phyloP scores from a whole-genome alignment of 2,113 vertebrate species.

The Archocentrus centrarchus region DNA sequence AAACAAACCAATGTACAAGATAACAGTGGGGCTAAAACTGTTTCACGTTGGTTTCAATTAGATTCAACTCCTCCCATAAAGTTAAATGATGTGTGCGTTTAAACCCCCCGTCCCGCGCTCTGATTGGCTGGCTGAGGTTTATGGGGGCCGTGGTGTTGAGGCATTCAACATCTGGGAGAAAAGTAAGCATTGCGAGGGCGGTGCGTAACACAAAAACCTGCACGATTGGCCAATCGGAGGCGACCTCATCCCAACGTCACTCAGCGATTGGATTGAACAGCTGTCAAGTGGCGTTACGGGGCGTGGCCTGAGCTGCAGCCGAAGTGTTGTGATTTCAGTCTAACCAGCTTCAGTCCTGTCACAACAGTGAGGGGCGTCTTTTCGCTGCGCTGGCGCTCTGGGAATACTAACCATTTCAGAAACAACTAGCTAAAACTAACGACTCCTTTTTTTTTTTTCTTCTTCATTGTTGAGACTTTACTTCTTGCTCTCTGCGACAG shows the following conservation, averaged over 20 bases:
- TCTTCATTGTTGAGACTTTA: background rate
- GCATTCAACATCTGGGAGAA: constrained; percentile 71
- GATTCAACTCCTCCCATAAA: constrained; percentile 9
- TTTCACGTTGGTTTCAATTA: background rate
- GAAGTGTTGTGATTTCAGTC: constrained; percentile 70
- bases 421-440: constrained; percentile 36
- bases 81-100: constrained; percentile 31
- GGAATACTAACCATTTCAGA: constrained; percentile 67
- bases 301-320: constrained; percentile 51
- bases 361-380: constrained; percentile 56
- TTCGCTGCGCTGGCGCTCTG: constrained; percentile 51
- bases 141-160: constrained; percentile 5
- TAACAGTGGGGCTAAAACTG: background rate
- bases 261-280: constrained; percentile 56
- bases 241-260: rapidly evolving
- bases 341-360: constrained; percentile 55
- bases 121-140: constrained; percentile 50
- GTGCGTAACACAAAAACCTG: background rate
- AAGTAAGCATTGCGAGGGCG: constrained; percentile 44
- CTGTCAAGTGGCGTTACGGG: constrained; percentile 33
- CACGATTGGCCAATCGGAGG: constrained; percentile 42
- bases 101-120: constrained; percentile 33
- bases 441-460: background rate
- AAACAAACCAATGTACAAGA: background rate
- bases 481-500: background rate